Base-by-base conservation (phyloP, 2,888 invertebrate species). In the Monochamus alternatus region DNA sequence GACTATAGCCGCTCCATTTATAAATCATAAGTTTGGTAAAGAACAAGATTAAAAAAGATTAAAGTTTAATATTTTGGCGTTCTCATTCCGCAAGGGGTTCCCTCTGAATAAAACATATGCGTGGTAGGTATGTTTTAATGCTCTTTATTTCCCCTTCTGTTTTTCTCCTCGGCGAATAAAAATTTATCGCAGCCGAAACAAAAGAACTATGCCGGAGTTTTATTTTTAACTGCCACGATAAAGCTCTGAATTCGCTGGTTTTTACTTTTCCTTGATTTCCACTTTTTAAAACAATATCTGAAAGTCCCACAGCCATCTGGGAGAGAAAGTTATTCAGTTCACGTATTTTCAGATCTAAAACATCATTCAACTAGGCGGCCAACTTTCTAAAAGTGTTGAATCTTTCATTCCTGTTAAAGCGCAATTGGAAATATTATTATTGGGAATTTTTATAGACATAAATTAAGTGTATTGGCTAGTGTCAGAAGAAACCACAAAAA, bases 31-130 rank as follows among this genome's bases (percentile, higher is more conserved):
- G 77, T 78, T 77, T 65, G 71, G 75, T 74, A 77, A 75, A 78
- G 79, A 80, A 74, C 76, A 74, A 80, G 81, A 83, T 83, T 81
- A 83, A 83, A 81, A 77, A 79, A 80, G 80, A 80, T 79, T 81
- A 80, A 82, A 83, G 70, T 79, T 80, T 81, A 79, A 79, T 79
- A 80, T 80, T 81, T 80, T 78, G 74, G 67, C 66, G 60, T 79
- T 80, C 73, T 66, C 60, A 62, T 74, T 62, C 70, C 77, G 51
- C 74, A 66, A 60, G 67, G 80, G 67, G 68, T 52, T 76, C 64
- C 14, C 69, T 60, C 71, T 80, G 78, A 80, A 81, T 80, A 76
- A 79, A 82, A 81, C 81, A 80, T 81, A 82, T 80, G 80, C 78
- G 78, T 78, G 74, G 78, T 79, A 78, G 79, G 79, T 78, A 79